Evolutionary conservation across 2,113 vertebrate genomes (phyloP), one percentile per base, ranked within the genome.

Genomic region (Seriola quinqueradiata): DNA sequence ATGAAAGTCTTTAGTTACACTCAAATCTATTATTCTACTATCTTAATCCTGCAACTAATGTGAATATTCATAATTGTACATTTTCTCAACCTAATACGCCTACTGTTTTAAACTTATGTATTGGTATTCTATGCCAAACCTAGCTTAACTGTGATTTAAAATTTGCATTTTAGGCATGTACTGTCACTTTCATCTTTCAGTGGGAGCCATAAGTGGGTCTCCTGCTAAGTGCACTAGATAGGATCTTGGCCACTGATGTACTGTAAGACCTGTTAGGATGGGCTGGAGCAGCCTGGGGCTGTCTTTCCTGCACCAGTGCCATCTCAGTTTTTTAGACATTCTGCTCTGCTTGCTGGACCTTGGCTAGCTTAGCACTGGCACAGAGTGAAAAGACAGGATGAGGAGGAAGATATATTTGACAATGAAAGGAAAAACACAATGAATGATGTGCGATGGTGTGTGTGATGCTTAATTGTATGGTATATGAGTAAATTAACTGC

Each of bases 161-260:
- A 77, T 75, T 76, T 38, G 71, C 32, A 75, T 83, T 70, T 70
- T 48, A 63, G 50, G 46, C 75, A 69, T 86, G 65, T 79, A 8
- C 77, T 74, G 52, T 54, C 14, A 23, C 88, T 88, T 89, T 88
- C 58, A 82, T 89, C 78, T 88, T 81, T 84, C 77, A 70, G 75
- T 70, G 64, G 71, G 64, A 83, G 77, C 70, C 72, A 52, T 87
- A 83, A 92, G 76, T 88, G 82, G 69, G 83, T 86, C 87, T 90
- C 61, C 75, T 74, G 74, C 25, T 90, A 89, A 92, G 75, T 93
- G 92, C 84, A 71, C 75, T 79, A 77, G 87, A 86, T 89, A 84
- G 75, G 72, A 71, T 86, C 77, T 87, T 74, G 79, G 70, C 79
- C 82, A 67, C 78, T 89, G 82, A 93, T 80, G 87, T 86, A 89